Conservation (phyloP, 2,113 vertebrate genomes). For the Myanophis thanlyinensis region DNA sequence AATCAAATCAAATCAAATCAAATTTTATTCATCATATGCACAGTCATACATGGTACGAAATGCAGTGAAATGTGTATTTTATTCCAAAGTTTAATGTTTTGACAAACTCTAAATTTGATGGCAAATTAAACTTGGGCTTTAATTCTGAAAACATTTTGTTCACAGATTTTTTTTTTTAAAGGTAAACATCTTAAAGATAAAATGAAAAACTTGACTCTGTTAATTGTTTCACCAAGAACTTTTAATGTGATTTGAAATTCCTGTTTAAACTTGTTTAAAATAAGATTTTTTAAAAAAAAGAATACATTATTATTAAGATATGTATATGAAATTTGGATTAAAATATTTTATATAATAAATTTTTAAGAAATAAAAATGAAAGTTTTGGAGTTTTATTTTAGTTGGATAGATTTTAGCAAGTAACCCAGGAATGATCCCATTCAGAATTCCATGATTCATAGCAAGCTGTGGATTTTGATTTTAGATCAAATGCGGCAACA, state of each 20-base stretch:
- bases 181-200: not conserved
- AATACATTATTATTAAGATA: not conserved
- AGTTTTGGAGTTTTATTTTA: not conserved
- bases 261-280: not conserved
- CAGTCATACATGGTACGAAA: no score
- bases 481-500: not conserved
- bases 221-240: not conserved
- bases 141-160: not conserved
- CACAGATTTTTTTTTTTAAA: not conserved
- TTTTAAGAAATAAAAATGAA: not conserved
- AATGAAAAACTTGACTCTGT: not conserved
- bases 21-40: no score
- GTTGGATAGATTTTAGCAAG: not conserved
- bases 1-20: no score
- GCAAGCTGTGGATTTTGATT: not conserved
- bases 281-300: not conserved
- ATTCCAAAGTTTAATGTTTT: not conserved
- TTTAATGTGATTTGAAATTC: not conserved
- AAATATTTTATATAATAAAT: constrained; percentile 15
- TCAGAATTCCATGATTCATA: not conserved
- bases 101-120: not conserved
- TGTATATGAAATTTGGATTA: constrained; percentile 2
- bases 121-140: not conserved
- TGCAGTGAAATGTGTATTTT: no score
- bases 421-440: not conserved